Conservation (phyloP, 2,113 vertebrate species). For the Urocynchramus pylzowi region DNA sequence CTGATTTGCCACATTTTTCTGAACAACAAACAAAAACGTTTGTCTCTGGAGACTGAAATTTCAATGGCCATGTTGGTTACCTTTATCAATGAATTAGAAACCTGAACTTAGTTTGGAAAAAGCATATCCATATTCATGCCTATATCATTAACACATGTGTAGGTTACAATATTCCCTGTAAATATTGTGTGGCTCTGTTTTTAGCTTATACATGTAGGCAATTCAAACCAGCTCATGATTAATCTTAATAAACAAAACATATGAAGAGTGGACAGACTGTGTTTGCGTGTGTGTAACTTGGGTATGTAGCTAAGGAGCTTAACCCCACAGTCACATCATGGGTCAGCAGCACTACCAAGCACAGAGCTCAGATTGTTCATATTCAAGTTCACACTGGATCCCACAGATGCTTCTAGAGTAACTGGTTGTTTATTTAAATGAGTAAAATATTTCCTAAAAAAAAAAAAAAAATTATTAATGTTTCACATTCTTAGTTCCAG, state of each 20-base stretch:
- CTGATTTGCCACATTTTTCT: neutral
- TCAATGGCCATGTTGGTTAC: neutral
- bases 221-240: neutral
- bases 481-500: neutral
- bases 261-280: neutral
- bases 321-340: neutral
- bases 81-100: neutral
- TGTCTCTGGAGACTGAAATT: neutral
- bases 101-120: neutral
- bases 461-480: neutral
- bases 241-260: neutral
- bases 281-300: neutral
- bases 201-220: neutral
- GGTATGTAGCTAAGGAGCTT: neutral
- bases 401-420: neutral
- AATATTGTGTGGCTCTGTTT: neutral
- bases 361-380: neutral
- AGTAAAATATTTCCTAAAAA: neutral
- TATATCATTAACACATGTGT: neutral
- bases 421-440: slow-evolving; percentile 19
- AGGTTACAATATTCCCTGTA: neutral
- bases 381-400: neutral
- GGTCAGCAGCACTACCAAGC: neutral
- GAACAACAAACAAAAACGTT: neutral
- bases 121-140: neutral